Conservation (phyloP, 2,797 vertebrate species). For the Balearica regulorum region DNA sequence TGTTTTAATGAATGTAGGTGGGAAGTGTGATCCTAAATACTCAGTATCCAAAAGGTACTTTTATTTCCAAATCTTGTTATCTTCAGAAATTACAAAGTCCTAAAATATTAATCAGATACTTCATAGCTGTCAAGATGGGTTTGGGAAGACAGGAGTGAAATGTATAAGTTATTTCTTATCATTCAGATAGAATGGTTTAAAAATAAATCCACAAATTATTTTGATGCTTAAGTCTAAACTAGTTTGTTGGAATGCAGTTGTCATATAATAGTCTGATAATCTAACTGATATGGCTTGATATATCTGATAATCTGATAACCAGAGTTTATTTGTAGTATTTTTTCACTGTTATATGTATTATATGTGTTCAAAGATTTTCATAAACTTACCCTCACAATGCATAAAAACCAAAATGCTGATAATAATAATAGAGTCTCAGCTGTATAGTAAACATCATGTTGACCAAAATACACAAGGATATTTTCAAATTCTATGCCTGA, state of each 20-base stretch:
- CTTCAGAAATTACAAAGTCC: conserved; percentile 15
- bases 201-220: background rate
- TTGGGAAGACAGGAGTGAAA: background rate
- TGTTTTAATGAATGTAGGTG: background rate
- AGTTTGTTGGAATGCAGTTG: background rate
- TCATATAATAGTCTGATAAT: background rate
- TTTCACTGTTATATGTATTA: background rate
- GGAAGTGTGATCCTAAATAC: conserved; percentile 13
- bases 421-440: background rate
- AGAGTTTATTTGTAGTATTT: background rate
- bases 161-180: background rate
- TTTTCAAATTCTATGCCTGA: background rate
- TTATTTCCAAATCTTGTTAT: background rate
- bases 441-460: background rate
- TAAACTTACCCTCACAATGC: background rate
- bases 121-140: background rate
- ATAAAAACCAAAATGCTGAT: background rate
- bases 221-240: background rate
- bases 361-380: background rate
- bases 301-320: background rate
- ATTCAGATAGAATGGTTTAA: background rate
- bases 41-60: conserved; percentile 13
- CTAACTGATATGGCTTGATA: background rate
- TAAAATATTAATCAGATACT: conserved; percentile 9
- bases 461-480: background rate